phyloP scores from a whole-genome alignment of 2,797 vertebrate species.

The Myoxocephalus aenaeus region DNA sequence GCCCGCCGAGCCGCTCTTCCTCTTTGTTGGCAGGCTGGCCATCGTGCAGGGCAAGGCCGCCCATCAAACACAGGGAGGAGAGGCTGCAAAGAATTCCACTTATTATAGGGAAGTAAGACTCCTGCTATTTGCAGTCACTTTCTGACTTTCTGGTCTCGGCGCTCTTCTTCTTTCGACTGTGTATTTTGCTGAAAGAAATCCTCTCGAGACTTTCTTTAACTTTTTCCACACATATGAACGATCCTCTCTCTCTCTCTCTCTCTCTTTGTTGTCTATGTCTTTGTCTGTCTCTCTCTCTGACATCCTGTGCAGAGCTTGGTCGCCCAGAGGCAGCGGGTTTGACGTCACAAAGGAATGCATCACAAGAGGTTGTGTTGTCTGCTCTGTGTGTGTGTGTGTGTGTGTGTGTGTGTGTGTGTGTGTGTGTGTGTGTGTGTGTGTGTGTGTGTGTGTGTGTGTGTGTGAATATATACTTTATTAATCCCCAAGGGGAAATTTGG shows the following conservation, averaged over 20 bases:
- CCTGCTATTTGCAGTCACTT: conserved; percentile 73
- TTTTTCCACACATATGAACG: conserved; percentile 3
- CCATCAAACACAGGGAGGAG: conserved; percentile 61
- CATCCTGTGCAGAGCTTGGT: conserved; percentile 73
- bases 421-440: conserved; percentile 47
- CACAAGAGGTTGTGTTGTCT: conserved; percentile 79
- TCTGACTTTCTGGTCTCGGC: conserved; percentile 53
- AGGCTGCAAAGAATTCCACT: conserved; percentile 61
- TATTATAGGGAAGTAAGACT: conserved; percentile 72
- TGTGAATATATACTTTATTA: no score
- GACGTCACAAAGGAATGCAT: conserved; percentile 81
- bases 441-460: conserved; percentile 59
- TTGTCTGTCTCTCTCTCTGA: conserved; percentile 49
- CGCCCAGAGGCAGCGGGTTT: conserved; percentile 71
- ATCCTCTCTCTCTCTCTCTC: conserved; percentile 13
- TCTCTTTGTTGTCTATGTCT: conserved; percentile 38
- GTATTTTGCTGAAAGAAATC: conserved; percentile 11
- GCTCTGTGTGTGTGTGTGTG: conserved; percentile 38
- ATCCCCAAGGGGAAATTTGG: no score
- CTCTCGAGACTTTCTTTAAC: conserved; percentile 19
- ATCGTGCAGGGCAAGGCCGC: conserved; percentile 50
- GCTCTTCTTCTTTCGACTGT: neutral
- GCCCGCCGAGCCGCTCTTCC: conserved; percentile 55
- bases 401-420: conserved; percentile 58
- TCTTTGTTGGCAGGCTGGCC: conserved; percentile 57